phyloP scores from a whole-genome alignment of 2,113 vertebrate genomes.

The Perca flavescens region DNA sequence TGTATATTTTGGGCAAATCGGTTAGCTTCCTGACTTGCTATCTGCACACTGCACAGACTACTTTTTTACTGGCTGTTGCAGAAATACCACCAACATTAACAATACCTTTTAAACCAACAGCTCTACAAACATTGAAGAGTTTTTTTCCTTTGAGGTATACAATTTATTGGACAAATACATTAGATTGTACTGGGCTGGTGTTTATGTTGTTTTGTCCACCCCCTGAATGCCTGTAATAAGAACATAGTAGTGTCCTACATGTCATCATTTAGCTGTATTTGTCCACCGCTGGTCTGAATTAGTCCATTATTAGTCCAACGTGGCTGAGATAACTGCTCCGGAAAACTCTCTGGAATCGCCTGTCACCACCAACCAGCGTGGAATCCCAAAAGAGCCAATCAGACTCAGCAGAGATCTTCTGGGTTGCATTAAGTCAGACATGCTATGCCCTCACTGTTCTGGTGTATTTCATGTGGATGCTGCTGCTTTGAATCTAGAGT shows the following conservation, averaged over 20 bases:
- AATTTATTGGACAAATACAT: neutral
- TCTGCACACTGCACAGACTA: too few relatives aligned
- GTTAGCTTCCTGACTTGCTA: too few relatives aligned
- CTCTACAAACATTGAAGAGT: neutral
- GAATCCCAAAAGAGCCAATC: slow-evolving; percentile 58
- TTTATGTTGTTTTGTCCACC: neutral
- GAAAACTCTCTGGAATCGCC: slow-evolving; percentile 54
- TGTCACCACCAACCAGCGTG: slow-evolving; percentile 53
- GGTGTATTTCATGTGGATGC: slow-evolving; percentile 58
- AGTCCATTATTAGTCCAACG: slow-evolving; percentile 38
- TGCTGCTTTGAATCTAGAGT: slow-evolving; percentile 58
- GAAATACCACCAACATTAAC: too few relatives aligned
- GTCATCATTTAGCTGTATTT: slow-evolving; percentile 9
- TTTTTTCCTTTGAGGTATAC: too few relatives aligned
- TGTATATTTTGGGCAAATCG: too few relatives aligned
- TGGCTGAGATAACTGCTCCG: slow-evolving; percentile 37
- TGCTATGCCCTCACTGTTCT: slow-evolving; percentile 46
- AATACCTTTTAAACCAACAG: neutral
- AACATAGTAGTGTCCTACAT: neutral
- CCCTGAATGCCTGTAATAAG: neutral
- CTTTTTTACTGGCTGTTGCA: too few relatives aligned
- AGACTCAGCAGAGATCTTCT: slow-evolving; percentile 50
- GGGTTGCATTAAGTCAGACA: slow-evolving; percentile 72
- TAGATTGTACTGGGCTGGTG: neutral
- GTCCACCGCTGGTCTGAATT: slow-evolving; percentile 9